A percentile compares a stretch with the other conserved stretches of the same genome.
Evolutionary conservation across 1,140 invertebrate genomes (phyloP).

Genomic region (Rhagoletis pomonella): DNA sequence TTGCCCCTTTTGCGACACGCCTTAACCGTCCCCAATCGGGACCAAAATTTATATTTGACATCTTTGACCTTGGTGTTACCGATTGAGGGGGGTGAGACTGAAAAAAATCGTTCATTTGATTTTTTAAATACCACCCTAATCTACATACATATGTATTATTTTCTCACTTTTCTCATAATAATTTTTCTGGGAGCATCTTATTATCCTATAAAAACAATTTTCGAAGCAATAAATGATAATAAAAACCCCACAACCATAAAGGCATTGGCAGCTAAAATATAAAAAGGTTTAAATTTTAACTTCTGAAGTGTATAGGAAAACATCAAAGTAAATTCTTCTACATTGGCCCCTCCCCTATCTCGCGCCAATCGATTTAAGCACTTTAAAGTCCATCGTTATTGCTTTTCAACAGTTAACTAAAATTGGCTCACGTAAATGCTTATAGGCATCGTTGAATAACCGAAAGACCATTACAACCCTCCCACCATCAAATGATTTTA

Average conservation of each 20-base stretch:
- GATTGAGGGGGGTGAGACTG: no score
- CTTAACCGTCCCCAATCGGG: no score
- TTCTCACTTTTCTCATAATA: neutral
- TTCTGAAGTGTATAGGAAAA: neutral
- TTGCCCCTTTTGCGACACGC: no score
- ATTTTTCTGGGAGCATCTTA: neutral
- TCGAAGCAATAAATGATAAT: conserved; percentile 11
- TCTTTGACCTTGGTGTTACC: no score
- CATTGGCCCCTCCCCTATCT: neutral
- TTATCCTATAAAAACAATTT: conserved; percentile 47
- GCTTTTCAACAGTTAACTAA: neutral
- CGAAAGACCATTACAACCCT: neutral
- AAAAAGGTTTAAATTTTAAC: conserved; percentile 26
- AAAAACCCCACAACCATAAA: neutral
- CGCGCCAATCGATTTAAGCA: neutral
- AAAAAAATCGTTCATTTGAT: no score
- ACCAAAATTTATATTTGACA: no score
- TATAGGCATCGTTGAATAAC: neutral
- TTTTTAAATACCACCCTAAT: no score
- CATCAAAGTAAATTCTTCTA: conserved; percentile 25
- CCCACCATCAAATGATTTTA: conserved; percentile 9
- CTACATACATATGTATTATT: no score
- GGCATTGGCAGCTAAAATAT: neutral
- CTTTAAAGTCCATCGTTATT: conserved; percentile 24
- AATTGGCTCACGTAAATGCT: conserved; percentile 3